These are phyloP conservation scores for Pseudomugil gertrudae DNA, from an alignment of 2,797 vertebrate genomes.

Conservation along the genomic window DNA sequence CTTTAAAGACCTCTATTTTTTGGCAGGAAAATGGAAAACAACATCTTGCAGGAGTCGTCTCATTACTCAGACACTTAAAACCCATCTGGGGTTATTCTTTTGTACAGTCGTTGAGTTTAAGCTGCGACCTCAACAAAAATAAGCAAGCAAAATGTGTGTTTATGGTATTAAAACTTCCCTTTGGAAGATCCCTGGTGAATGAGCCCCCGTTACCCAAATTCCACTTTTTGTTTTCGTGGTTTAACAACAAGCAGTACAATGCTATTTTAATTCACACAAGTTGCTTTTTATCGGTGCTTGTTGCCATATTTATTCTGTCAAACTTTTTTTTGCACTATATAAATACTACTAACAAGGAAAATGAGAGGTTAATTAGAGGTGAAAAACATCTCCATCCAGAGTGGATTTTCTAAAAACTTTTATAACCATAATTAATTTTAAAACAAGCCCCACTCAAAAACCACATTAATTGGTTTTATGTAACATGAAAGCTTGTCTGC, in stretches of 20 bases:
- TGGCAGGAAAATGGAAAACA: conserved; percentile 21
- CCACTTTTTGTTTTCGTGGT: background rate
- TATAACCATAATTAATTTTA: conserved; percentile 15
- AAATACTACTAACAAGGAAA: conserved; percentile 30
- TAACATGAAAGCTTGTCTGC: background rate
- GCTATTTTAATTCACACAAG: background rate
- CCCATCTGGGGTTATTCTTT: conserved; percentile 9
- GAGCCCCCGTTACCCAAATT: conserved; percentile 11
- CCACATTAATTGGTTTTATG: conserved; percentile 1
- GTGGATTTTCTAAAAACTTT: conserved; percentile 17
- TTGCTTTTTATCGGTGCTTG: conserved; percentile 3
- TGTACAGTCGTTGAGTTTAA: conserved; percentile 1
- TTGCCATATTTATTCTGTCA: conserved; percentile 6
- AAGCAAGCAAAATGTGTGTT: conserved; percentile 4
- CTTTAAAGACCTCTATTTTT: conserved; percentile 13
- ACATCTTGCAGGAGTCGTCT: conserved; percentile 20
- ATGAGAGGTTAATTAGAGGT: conserved; percentile 55
- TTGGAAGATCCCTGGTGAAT: background rate
- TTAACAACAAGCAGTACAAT: background rate
- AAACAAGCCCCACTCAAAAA: conserved; percentile 20
- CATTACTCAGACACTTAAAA: conserved; percentile 7
- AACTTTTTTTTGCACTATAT: background rate
- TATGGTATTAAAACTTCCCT: background rate
- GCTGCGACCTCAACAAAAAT: conserved; percentile 20
- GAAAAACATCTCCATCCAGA: conserved; percentile 35